Evolutionary conservation across 2,797 vertebrate species (phyloP).

Genomic region (Phalanger gymnotis): DNA sequence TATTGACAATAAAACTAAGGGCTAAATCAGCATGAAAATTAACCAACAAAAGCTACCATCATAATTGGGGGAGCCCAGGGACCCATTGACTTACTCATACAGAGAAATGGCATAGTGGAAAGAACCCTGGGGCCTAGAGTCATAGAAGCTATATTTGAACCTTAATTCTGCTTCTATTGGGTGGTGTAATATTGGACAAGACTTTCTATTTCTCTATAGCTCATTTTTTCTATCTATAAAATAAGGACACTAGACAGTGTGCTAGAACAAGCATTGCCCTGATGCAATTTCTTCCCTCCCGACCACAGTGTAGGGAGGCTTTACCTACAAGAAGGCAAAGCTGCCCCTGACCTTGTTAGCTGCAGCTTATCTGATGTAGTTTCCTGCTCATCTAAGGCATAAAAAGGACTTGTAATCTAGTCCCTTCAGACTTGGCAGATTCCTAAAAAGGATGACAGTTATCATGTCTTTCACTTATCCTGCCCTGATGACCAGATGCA

Average conservation of each 20-base stretch:
- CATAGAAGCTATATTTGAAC: neutral
- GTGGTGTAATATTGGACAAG: neutral
- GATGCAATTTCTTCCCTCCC: neutral
- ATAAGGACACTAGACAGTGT: neutral
- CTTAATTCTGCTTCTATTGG: neutral
- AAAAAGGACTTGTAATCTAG: no score
- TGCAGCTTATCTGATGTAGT: neutral
- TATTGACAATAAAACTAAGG: constrained; percentile 69
- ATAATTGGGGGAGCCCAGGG: constrained; percentile 45
- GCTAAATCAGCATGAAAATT: constrained; percentile 60
- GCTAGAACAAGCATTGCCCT: neutral
- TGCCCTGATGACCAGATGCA: no score
- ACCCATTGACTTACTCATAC: constrained; percentile 25
- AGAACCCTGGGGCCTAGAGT: neutral
- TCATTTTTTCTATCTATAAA: neutral
- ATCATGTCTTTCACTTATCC: no score
- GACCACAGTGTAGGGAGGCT: neutral
- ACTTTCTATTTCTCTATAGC: neutral
- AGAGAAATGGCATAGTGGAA: neutral
- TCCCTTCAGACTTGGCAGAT: no score
- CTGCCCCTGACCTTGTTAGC: neutral
- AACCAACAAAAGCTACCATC: constrained; percentile 43
- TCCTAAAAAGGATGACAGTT: no score
- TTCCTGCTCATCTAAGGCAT: neutral
- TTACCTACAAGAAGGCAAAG: neutral